Conservation (phyloP, 2,797 vertebrate species). For the Arremon brunneinucha region DNA sequence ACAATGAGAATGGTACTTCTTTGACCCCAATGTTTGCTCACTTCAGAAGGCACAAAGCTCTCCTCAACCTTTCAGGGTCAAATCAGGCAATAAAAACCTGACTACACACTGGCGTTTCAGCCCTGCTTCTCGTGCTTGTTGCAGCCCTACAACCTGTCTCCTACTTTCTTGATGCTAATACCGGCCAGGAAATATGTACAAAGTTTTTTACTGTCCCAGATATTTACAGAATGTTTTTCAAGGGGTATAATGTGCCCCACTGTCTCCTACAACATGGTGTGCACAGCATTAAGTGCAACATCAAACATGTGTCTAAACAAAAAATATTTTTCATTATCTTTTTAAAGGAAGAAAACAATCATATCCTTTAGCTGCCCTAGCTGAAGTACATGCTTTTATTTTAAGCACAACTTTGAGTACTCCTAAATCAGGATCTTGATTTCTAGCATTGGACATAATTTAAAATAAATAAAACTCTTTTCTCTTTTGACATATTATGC, state of each 20-base stretch:
- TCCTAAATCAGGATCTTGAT: slow-evolving; percentile 26
- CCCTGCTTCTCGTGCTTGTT: background rate
- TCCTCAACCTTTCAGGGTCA: slow-evolving; percentile 47
- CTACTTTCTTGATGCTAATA: background rate
- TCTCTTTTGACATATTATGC: slow-evolving; percentile 60
- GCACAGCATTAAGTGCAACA: fast-evolving
- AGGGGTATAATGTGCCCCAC: background rate
- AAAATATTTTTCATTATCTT: background rate
- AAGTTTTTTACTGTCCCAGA: background rate
- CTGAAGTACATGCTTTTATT: background rate
- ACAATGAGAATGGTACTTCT: slow-evolving; percentile 2
- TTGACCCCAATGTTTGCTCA: slow-evolving; percentile 48
- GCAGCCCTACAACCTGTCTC: background rate
- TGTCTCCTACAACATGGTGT: fast-evolving
- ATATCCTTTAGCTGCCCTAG: background rate
- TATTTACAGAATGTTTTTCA: background rate
- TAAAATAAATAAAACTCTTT: slow-evolving; percentile 71
- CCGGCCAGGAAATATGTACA: background rate
- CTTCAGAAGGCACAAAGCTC: slow-evolving; percentile 51
- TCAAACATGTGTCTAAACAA: background rate
- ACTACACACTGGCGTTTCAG: background rate
- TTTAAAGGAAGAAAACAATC: background rate
- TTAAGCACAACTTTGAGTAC: background rate
- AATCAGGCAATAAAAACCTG: background rate
- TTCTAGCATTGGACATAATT: slow-evolving; percentile 48